Evolutionary conservation across 2,113 vertebrate genomes (phyloP).

Genomic region (Mus musculus): DNA sequence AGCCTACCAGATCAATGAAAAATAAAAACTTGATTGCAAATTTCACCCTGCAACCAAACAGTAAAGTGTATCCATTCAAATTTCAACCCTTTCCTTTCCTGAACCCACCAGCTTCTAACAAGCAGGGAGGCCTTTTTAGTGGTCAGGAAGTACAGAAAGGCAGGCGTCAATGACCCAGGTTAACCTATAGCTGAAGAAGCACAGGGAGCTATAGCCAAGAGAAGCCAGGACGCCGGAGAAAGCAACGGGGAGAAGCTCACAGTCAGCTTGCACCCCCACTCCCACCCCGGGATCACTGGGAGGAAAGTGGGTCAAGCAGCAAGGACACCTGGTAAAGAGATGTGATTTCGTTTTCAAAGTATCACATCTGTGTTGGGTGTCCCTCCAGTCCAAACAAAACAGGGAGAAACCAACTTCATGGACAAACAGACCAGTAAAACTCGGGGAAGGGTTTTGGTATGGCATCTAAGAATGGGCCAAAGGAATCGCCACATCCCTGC

Average conservation of each 20-base stretch:
- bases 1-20: constrained; percentile 44
- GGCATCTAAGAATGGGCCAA: neutral
- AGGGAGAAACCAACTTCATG: constrained; percentile 50
- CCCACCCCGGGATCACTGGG: neutral
- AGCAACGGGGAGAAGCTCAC: constrained; percentile 21
- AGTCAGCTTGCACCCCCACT: constrained; percentile 14
- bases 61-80: constrained; percentile 25
- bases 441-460: neutral
- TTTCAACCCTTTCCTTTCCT: constrained; percentile 28
- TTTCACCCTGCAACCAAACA: constrained; percentile 44
- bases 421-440: constrained; percentile 38
- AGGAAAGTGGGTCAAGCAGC: constrained; percentile 61
- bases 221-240: neutral
- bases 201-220: constrained; percentile 18
- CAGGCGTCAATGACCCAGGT: neutral
- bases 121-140: neutral
- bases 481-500: neutral
- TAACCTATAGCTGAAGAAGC: constrained; percentile 49
- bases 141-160: constrained; percentile 20
- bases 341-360: constrained; percentile 65
- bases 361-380: constrained; percentile 53
- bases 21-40: constrained; percentile 24
- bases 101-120: constrained; percentile 7
- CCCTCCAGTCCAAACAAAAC: constrained; percentile 52
- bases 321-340: constrained; percentile 51